Evolutionary conservation across 2,888 invertebrate species (phyloP), one percentile per base, ranked within the genome.

Genomic region (Panopea generosa): DNA sequence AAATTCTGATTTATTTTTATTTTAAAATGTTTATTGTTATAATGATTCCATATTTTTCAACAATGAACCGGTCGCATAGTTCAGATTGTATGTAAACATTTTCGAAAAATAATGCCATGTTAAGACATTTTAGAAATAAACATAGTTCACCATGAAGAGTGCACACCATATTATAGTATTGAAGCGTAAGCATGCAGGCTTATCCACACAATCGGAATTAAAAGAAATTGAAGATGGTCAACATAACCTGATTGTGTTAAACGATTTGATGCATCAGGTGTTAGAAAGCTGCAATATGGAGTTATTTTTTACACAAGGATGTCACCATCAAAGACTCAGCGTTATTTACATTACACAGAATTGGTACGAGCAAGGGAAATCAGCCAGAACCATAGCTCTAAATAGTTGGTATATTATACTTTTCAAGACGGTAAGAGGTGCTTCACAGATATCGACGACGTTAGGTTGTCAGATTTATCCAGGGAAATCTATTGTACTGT

Each of bases 261-360:
- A 76, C 27, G 70, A 76, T 52, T 47, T 76, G 14, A 66, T 66
- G 65, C 40, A 59, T n/a, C 57, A 69, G 18, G 59, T 60, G 4
- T 2, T 55, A 18, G 45, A 56, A 1, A 66, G 53, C 26, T 55
- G 47, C 24, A 45, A 26, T 9, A 38, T 60, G 26, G 61, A 65
- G 56, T 40, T 57, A 16, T 29, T 69, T 27, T 76, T 71, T 40
- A 76, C 70, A 6, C 59, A 57, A 38, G 65, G 70, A 1, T 65
- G 70, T 57, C 66, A 76, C 50, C 76, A 76, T 47, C 45, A 49
- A 60, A 57, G 47, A 16, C 47, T 70, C 1, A 66, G 70, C 33
- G 68, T 77, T 7, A 26, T 77, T 22, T 69, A 63, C 47, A 77
- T 77, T 20, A 63, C 53, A 2, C 72, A 77, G 33, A 69, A 77